Conservation (phyloP, 2,888 invertebrate genomes). For the Formica aserva region DNA sequence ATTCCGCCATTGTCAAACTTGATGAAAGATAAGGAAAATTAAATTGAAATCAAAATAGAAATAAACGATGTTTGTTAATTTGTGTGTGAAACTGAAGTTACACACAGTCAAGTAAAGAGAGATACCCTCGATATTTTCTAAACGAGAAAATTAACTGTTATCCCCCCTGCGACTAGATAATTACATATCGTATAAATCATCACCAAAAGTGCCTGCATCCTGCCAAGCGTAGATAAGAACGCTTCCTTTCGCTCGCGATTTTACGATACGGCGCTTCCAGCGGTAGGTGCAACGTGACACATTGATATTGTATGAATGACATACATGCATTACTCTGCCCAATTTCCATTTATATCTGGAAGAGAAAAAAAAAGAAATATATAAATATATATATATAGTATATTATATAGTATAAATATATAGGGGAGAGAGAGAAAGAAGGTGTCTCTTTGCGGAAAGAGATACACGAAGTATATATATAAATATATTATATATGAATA, state of each 20-base stretch:
- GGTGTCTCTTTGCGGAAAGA: not conserved
- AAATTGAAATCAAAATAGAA: not conserved
- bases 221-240: slow-evolving; percentile 44
- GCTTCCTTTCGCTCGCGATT: slow-evolving; percentile 17
- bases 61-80: not conserved
- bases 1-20: not conserved
- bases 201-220: slow-evolving; percentile 46
- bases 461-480: slow-evolving; percentile 8
- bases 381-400: slow-evolving; percentile 1
- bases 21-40: not conserved
- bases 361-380: slow-evolving; percentile 9
- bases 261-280: slow-evolving; percentile 25
- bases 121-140: not conserved
- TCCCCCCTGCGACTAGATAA: not conserved
- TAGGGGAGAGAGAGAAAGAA: not conserved
- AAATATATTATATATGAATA: slow-evolving; percentile 19
- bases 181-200: slow-evolving; percentile 20
- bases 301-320: not conserved
- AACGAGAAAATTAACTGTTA: not conserved
- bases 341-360: slow-evolving; percentile 14
- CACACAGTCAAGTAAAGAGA: not conserved
- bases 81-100: not conserved
- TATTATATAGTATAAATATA: slow-evolving; percentile 47
- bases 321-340: not conserved
- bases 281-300: slow-evolving; percentile 21